Percentiles rank a stretch among this genome's conserved stretches.
Evolutionary conservation across 2,797 vertebrate species (phyloP).

Genomic region (Danio albolineatus): DNA sequence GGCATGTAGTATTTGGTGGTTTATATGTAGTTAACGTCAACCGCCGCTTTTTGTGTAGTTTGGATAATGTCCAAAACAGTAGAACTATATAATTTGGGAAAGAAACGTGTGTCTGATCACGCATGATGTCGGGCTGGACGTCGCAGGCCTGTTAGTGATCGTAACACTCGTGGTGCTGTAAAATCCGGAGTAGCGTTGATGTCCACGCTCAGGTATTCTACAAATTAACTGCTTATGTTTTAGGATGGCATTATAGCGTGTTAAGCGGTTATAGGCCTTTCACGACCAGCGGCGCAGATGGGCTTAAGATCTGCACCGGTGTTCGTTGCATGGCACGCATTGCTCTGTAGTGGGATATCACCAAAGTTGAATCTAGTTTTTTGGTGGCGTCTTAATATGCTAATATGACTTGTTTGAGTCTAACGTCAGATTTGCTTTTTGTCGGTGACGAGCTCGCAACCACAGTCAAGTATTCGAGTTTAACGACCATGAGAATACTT

Average conservation of each 20-base stretch:
- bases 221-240: not conserved
- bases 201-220: slow-evolving; percentile 4
- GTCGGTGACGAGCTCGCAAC: slow-evolving; percentile 74
- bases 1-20: not conserved
- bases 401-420: not conserved
- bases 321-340: not conserved
- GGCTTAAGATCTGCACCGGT: not conserved
- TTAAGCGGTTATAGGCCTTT: not conserved
- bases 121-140: not conserved
- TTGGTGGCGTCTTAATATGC: not conserved
- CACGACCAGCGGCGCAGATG: not conserved
- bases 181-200: not conserved
- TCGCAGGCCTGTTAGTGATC: slow-evolving; percentile 18
- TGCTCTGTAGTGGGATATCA: too few relatives aligned
- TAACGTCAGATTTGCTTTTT: slow-evolving; percentile 38
- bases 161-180: not conserved
- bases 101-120: not conserved
- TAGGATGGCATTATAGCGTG: not conserved
- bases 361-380: fast-evolving
- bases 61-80: not conserved
- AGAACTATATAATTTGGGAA: not conserved
- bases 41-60: too few relatives aligned
- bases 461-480: slow-evolving; percentile 73
- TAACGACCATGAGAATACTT: slow-evolving; percentile 80
- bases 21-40: not conserved